Evolutionary conservation across 2,797 vertebrate genomes (phyloP).

Genomic region (Fratercula arctica): DNA sequence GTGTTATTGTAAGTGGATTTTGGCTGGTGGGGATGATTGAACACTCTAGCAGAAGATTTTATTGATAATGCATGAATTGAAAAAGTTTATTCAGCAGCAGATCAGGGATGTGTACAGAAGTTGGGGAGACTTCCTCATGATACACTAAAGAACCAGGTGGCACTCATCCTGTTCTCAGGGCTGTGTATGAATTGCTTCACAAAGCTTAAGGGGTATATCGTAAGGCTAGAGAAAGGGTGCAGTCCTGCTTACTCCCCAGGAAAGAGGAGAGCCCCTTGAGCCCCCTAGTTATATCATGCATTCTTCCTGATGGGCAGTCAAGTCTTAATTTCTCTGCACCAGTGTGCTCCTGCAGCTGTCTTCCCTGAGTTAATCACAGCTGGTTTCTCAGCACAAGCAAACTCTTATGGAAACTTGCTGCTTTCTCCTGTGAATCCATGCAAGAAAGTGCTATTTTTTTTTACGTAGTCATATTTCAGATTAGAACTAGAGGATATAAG

Average conservation of each 20-base stretch:
- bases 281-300: background rate
- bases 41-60: background rate
- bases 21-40: background rate
- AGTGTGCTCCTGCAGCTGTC: background rate
- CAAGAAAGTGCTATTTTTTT: background rate
- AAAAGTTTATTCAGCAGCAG: background rate
- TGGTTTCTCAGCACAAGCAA: background rate
- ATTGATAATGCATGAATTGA: background rate
- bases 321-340: background rate
- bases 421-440: background rate
- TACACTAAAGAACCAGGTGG: background rate
- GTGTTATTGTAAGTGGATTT: background rate
- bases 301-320: background rate
- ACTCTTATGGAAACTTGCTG: background rate
- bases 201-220: background rate
- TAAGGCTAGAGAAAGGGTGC: background rate
- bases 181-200: background rate
- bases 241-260: background rate
- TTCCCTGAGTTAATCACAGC: background rate
- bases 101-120: background rate
- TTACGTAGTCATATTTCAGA: background rate
- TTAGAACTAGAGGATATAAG: background rate
- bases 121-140: accelerated
- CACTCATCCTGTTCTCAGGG: background rate
- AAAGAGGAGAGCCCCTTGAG: background rate